These are phyloP conservation scores for Penaeus indicus DNA, from an alignment of 1,140 invertebrate species.

Conservation along the genomic window DNA sequence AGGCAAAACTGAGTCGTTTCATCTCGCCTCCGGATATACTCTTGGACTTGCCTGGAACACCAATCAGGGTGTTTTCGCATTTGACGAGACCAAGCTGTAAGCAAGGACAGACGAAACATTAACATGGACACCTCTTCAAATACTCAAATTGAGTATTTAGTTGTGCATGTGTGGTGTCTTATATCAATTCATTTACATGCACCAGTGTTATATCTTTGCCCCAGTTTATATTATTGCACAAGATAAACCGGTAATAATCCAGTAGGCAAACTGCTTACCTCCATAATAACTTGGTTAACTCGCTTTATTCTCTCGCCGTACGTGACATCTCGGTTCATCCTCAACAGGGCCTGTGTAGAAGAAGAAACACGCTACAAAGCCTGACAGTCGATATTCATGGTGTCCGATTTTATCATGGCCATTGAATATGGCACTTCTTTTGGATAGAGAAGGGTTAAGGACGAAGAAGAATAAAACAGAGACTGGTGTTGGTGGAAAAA, in stretches of 20 bases:
- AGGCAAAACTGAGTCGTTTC: slow-evolving; percentile 93
- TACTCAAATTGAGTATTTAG: slow-evolving; percentile 85
- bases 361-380: slow-evolving; percentile 69
- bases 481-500: neutral
- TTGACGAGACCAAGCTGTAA: slow-evolving; percentile 84
- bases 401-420: too few relatives aligned
- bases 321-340: slow-evolving; percentile 88
- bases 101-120: neutral
- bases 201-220: neutral
- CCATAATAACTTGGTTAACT: slow-evolving; percentile 90
- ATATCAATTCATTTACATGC: neutral
- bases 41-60: slow-evolving; percentile 82
- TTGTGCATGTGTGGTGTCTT: slow-evolving; percentile 79
- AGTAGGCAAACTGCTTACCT: slow-evolving; percentile 74
- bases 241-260: too few relatives aligned
- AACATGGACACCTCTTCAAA: neutral
- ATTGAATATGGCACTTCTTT: neutral
- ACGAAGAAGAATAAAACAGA: neutral
- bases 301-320: slow-evolving; percentile 82
- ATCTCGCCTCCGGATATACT: slow-evolving; percentile 96
- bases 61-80: slow-evolving; percentile 90
- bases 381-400: slow-evolving; percentile 68
- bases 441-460: neutral
- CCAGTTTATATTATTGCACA: neutral
- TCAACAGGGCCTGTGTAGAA: slow-evolving; percentile 82